A percentile compares a stretch with the other conserved stretches of the same genome.
These are phyloP conservation scores for Cryptophagus acutangulus DNA, from an alignment of 2,888 invertebrate species.

Conservation along the genomic window DNA sequence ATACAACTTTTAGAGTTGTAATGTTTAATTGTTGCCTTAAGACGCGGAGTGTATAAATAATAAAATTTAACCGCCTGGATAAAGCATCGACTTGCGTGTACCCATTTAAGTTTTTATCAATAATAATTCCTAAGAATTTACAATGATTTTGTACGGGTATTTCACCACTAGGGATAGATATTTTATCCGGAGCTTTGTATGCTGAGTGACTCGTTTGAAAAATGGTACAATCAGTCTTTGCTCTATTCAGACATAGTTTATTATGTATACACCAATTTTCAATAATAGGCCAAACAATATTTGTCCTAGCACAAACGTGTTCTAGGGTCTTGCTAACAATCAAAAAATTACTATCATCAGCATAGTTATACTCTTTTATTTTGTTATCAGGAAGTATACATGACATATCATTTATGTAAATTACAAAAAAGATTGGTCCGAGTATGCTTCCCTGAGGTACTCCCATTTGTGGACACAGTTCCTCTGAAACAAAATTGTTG, in stretches of 20 bases:
- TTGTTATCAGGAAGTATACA: neutral
- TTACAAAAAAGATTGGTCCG: neutral
- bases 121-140: neutral
- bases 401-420: neutral
- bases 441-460: neutral
- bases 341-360: neutral
- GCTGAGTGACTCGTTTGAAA: neutral
- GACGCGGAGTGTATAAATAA: neutral
- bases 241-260: neutral
- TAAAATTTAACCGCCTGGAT: neutral
- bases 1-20: neutral
- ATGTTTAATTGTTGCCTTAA: neutral
- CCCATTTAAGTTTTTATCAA: neutral
- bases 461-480: neutral
- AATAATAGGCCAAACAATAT: neutral
- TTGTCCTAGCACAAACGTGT: neutral
- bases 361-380: neutral
- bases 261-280: neutral
- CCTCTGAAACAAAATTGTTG: neutral
- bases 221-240: conserved; percentile 1
- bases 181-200: neutral
- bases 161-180: neutral
- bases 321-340: neutral
- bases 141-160: neutral
- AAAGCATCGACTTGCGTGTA: neutral